Evolutionary conservation across 2,113 vertebrate genomes (phyloP), one percentile per base, ranked within the genome.

Genomic region (Mugil cephalus): DNA sequence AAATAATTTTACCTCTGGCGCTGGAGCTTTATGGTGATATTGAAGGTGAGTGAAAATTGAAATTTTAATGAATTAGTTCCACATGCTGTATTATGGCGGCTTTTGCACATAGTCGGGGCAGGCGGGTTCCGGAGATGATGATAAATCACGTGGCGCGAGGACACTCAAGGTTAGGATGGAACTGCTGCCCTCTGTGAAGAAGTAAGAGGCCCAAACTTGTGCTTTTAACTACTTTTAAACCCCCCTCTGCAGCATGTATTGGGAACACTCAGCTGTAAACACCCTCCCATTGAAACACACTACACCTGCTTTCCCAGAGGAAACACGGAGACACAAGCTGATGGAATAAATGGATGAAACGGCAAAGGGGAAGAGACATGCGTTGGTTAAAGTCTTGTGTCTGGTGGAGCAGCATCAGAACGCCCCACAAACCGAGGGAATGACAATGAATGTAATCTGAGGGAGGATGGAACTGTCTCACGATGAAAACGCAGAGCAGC

Each of bases 21-120:
- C 45, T 1, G 30, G 4, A 38, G 69, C 77, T 83, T 80, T 67
- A 77, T 52, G 74, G 47, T 21, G 15, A 61, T 18, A 45, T 21
- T 72, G 81, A 84, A 87, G 85, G 85, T 81, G 74, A 81, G 50
- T 50, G 61, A 10, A 81, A 71, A 87, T 84, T 76, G 67, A 76
- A 81, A 76, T 69, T 61, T 68, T 69, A 85, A 79, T 79, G 55
- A 75, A 85, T 82, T 71, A 51, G 61, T 36, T 64, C 35, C 34
- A 68, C 61, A 50, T 40, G 35, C 42, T 45, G 46, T 11, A 10
- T 76, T 69, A 74, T 21, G 45, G 45, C 8, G 48, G 50, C 66
- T 61, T 73, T 15, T 52, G 65, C 51, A 52, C 51, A 51, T 15
- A 15, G 53, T 56, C 17, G 24, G 60, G 72, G 61, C 63, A 66